Conservation (phyloP, 2,888 invertebrate species). For the Reticulitermes lucifugus region DNA sequence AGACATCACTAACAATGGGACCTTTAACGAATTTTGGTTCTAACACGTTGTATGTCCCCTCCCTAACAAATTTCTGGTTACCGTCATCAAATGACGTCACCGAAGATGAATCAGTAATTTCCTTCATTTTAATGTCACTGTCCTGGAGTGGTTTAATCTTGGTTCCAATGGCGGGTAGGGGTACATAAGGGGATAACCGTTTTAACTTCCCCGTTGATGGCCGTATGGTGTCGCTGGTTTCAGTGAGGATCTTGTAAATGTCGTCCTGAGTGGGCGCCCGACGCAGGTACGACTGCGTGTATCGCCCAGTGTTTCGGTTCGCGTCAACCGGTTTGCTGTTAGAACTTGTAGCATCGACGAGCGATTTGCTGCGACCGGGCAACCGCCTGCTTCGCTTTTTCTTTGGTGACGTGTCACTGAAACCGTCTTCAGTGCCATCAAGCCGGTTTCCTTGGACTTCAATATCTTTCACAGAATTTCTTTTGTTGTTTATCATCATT, state of each 20-base stretch:
- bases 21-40: constrained; percentile 34
- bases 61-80: background rate
- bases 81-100: background rate
- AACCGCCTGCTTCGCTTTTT: background rate
- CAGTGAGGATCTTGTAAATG: constrained; percentile 9
- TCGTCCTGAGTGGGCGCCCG: constrained; percentile 24
- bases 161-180: constrained; percentile 33
- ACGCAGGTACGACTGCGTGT: background rate
- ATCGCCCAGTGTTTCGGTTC: background rate
- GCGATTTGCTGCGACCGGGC: background rate
- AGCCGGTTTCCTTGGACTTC: background rate
- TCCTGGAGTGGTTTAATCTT: background rate
- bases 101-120: background rate
- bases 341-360: background rate
- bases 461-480: background rate
- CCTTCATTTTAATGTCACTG: background rate
- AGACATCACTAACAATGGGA: background rate
- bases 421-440: no score
- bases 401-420: background rate
- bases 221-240: constrained; percentile 5
- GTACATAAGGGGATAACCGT: constrained; percentile 33
- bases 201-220: background rate
- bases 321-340: background rate
- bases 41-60: constrained; percentile 26
- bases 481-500: constrained; percentile 24